Evolutionary conservation across 1,140 invertebrate genomes (phyloP), one percentile per base, ranked within the genome.

Genomic region (Drosophila murphyi): DNA sequence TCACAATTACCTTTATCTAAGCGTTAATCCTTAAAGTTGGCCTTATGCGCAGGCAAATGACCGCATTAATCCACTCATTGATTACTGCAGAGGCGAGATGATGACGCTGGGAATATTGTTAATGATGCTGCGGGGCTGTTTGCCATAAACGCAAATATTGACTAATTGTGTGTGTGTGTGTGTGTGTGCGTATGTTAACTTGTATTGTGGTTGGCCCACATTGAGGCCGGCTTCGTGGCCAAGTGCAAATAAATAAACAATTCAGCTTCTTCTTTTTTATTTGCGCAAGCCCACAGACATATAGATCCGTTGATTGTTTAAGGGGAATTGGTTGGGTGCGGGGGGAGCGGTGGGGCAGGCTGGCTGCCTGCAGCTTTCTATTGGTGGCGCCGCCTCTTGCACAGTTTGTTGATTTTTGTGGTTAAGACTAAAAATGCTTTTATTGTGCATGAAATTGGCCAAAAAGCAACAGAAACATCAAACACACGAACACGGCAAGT

Each of bases 341-440:
- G 20, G 51, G 51, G 52, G 8, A 4, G 37, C 2, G 50, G 48
- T 8, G 39, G 48, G 51, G 28, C 35, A 59, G 39, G 39, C 10
- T 57, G 57, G 48, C 6, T 52, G 2, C 29, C 12, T 39, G 41
- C 68, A 55, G 82, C 82, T 85, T 77, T 83, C 81, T 80, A 78
- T 67, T 68, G 64, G 39, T 45, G 39, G 10, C 34, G n/a, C 52
- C 61, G 62, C 55, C 45, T 79, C 72, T 77, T 65, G 76, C 82
- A 87, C 82, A 88, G 35, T 69, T 88, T 87, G 80, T 88, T 88
- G 72, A 79, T 80, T 87, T 88, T 87, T 67, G 72, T 79, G 79
- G 57, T 87, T 87, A 82, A 74, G 61, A 43, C 41, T 51, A 57
- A 70, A 77, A 77, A 79, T 79, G 65, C 61, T 70, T 87, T 87